Percentiles rank a stretch among this genome's conserved stretches.
Evolutionary conservation across 2,888 invertebrate species (phyloP).

Genomic region (Troilus luridus): DNA sequence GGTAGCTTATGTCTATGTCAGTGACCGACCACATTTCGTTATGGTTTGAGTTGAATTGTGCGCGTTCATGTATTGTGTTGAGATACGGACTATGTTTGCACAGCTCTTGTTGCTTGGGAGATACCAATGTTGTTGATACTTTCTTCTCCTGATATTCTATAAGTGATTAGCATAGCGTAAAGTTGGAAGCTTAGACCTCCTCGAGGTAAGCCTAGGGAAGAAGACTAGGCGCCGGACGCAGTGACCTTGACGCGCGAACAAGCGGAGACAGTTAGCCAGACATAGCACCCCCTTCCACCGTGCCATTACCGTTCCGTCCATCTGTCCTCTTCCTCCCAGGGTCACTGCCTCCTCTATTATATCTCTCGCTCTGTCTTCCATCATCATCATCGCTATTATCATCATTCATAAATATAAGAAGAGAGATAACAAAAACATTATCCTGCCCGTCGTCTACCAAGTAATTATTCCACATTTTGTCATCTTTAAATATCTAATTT

Average conservation of each 20-base stretch:
- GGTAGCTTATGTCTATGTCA: background rate
- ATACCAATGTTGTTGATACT: background rate
- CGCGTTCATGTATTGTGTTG: background rate
- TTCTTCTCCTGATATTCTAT: background rate
- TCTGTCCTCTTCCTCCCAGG: background rate
- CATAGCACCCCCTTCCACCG: constrained; percentile 33
- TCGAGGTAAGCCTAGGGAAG: too few relatives aligned
- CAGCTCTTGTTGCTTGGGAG: background rate
- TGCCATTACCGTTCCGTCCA: constrained; percentile 48
- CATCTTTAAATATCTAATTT: too few relatives aligned
- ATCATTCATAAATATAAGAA: too few relatives aligned
- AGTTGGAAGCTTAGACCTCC: background rate
- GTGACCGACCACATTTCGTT: background rate
- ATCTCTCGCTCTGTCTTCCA: too few relatives aligned
- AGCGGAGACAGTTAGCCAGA: constrained; percentile 57
- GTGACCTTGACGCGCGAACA: constrained; percentile 53
- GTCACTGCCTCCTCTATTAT: constrained; percentile 10
- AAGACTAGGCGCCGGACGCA: constrained; percentile 15
- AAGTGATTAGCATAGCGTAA: background rate
- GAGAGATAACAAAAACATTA: too few relatives aligned
- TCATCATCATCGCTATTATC: too few relatives aligned
- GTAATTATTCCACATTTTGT: too few relatives aligned
- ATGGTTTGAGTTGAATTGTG: background rate
- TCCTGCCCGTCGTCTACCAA: too few relatives aligned
- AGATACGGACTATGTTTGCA: background rate